Percentiles rank a stretch among this genome's conserved stretches.
phyloP scores from a whole-genome alignment of 2,797 vertebrate species.

The Intellagama lesueurii region DNA sequence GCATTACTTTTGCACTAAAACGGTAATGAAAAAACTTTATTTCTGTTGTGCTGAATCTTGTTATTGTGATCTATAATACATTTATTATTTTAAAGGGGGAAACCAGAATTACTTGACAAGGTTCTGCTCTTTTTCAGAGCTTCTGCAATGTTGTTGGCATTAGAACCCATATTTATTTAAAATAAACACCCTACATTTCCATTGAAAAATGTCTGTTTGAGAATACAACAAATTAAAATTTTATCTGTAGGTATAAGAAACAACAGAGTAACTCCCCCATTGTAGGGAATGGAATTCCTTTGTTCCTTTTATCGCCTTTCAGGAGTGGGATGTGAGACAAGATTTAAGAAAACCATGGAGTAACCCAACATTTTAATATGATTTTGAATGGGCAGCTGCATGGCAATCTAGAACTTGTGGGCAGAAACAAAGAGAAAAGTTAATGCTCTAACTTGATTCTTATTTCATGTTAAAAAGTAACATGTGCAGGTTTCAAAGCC shows the following conservation, averaged over 20 bases:
- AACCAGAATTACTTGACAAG: neutral
- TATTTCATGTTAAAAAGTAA: neutral
- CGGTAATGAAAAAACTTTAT: conserved; percentile 32
- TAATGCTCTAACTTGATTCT: neutral
- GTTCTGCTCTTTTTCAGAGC: neutral
- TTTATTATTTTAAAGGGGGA: neutral
- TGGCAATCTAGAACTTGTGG: neutral
- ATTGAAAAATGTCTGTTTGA: neutral
- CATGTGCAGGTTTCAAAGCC: neutral
- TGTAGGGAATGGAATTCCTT: neutral
- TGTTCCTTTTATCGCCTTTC: neutral
- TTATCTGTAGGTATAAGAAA: neutral
- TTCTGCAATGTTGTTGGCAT: neutral
- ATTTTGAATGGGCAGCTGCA: neutral
- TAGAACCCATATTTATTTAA: neutral
- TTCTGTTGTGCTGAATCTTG: conserved; percentile 4
- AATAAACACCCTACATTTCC: neutral
- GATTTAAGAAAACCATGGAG: neutral
- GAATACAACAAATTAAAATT: neutral
- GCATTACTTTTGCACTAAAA: neutral
- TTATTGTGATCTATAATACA: conserved; percentile 17
- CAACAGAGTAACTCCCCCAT: neutral
- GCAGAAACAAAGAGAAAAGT: neutral
- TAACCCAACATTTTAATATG: neutral
- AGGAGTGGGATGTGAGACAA: neutral